Base-by-base conservation (phyloP, 2,888 invertebrate species). In the Andricus quercusramuli region DNA sequence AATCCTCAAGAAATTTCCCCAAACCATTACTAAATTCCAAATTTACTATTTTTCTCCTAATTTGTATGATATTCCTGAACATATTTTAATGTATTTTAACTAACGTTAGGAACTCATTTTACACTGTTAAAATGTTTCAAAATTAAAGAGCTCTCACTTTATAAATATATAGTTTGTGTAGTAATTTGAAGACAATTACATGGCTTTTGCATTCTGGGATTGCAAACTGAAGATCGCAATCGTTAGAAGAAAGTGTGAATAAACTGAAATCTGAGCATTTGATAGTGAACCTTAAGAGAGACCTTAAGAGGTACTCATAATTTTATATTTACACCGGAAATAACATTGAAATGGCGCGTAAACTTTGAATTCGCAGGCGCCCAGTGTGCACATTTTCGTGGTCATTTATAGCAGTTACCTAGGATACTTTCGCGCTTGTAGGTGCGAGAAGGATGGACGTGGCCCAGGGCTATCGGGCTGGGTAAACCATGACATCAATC, bases 401-500 rank as follows among this genome's bases (percentile, higher is more conserved):
- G 56, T 80, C 59, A 79, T 78, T 78, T 80, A 80, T 79, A 78
- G 79, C 76, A 78, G 79, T 80, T 79, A 81, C 78, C 79, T 81
- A 79, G 78, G 65, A 77, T 74, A 37, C 32, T 74, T 56, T 32
- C n/a, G 29, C n/a, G 51, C 51, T 37, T 74, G 13, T 74, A 56
- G 56, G 51, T 74, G 56, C 44, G 86, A 82, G 87, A 85, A 85
- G 86, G 82, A 88, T 83, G 84, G 85, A 85, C 84, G 84, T 81
- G 85, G 85, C 88, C 86, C 59, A 82, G 79, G 87, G 87, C 87
- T 82, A 89, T 88, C 84, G 85, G 85, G 83, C 87, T 84, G 80
- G 82, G 81, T 87, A 83, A 86, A 84, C 85, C 82, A 83, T 84
- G 83, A 85, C 88, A 88, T 88, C 89, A 88, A 88, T 88, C 88